phyloP scores from a whole-genome alignment of 2,113 vertebrate genomes.

The Asarcornis scutulata region DNA sequence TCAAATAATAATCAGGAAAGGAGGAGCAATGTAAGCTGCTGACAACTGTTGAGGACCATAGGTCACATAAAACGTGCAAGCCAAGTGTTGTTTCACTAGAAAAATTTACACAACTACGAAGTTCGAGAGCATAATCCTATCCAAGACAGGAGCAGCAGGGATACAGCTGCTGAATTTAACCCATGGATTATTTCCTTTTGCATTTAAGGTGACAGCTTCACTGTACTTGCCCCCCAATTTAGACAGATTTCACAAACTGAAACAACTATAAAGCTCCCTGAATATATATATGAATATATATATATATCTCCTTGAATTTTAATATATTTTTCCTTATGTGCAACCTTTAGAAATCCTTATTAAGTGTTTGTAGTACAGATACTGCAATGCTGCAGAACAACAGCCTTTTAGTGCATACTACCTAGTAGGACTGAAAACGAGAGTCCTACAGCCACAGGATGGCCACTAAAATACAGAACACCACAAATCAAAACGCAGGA shows the following conservation, averaged over 20 bases:
- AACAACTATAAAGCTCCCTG: neutral
- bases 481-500: neutral
- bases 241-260: neutral
- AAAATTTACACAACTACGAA: neutral
- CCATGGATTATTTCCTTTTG: neutral
- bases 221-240: neutral
- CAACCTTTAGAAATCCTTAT: neutral
- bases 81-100: neutral
- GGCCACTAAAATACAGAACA: neutral
- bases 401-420: neutral
- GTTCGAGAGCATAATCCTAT: neutral
- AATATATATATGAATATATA: too few relatives aligned
- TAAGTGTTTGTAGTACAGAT: neutral
- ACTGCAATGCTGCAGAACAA: neutral
- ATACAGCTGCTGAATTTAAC: neutral
- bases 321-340: neutral
- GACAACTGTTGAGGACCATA: neutral
- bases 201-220: neutral
- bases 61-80: neutral
- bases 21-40: neutral
- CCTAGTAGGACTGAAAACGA: neutral
- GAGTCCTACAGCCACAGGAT: neutral
- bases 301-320: neutral
- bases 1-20: neutral
- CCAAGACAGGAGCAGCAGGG: neutral